phyloP scores from a whole-genome alignment of 2,888 invertebrate species.

The Girardia tigrina region DNA sequence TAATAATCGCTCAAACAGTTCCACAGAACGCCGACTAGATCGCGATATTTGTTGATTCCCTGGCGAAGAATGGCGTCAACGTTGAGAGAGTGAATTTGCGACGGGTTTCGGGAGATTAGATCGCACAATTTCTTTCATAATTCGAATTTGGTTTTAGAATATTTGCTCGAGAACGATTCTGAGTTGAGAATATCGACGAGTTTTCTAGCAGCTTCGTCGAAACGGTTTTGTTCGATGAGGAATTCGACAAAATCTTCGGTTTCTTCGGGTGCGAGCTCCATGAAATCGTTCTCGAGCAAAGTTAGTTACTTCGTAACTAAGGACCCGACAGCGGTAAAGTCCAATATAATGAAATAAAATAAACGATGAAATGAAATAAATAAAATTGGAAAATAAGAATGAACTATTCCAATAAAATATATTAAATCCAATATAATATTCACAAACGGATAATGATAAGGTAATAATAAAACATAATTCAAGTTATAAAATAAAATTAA shows the following conservation, averaged over 20 bases:
- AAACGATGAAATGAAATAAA: too few species aligned
- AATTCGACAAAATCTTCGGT: conserved; percentile 92
- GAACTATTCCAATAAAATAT: too few species aligned
- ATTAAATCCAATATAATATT: too few species aligned
- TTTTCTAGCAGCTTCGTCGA: conserved; percentile 89
- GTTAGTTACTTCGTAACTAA: too few species aligned
- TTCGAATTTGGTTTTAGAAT: conserved; percentile 87
- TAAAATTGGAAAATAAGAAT: too few species aligned
- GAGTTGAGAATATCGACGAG: conserved; percentile 81
- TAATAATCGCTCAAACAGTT: conserved; percentile 96
- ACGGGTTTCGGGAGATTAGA: conserved; percentile 85
- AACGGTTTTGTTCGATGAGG: conserved; percentile 64
- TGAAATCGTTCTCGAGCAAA: too few species aligned
- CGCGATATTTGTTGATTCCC: conserved; percentile 79
- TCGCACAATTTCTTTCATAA: conserved; percentile 97
- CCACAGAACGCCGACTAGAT: conserved; percentile 95
- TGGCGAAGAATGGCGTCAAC: conserved; percentile 94
- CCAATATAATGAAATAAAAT: too few species aligned
- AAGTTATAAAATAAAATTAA: too few species aligned
- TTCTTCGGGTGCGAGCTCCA: conserved; percentile 86
- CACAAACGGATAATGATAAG: too few species aligned
- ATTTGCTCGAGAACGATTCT: conserved; percentile 82
- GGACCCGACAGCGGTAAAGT: too few species aligned
- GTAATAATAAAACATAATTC: too few species aligned
- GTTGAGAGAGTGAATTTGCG: conserved; percentile 60